Conservation (phyloP, 1,140 invertebrate genomes). For the Drosophila bocqueti region DNA sequence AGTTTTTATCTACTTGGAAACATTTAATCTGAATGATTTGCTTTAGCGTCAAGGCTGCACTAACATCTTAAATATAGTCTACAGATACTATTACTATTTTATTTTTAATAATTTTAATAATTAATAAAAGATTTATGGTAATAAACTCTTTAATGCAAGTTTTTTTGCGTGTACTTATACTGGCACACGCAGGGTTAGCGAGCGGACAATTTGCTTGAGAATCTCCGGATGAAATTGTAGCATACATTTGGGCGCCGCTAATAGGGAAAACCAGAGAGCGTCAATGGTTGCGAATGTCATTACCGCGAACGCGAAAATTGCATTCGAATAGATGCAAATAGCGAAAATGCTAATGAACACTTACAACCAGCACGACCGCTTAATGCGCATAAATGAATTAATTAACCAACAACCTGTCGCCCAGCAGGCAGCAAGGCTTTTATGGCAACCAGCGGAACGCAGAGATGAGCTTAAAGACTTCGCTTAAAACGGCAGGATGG, state of each 20-base stretch:
- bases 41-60: too few species aligned
- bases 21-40: too few species aligned
- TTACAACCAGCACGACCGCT: constrained; percentile 65
- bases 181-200: not conserved
- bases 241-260: constrained; percentile 47
- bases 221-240: constrained; percentile 53
- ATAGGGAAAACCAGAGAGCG: constrained; percentile 38
- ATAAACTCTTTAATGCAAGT: too few species aligned
- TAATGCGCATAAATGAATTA: constrained; percentile 61
- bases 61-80: too few species aligned
- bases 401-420: constrained; percentile 53
- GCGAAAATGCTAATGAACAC: constrained; percentile 71
- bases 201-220: constrained; percentile 33
- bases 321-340: constrained; percentile 72
- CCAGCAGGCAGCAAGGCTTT: not conserved
- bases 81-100: too few species aligned
- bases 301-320: constrained; percentile 56
- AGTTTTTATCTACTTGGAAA: too few species aligned
- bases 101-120: too few species aligned
- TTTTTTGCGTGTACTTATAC: constrained; percentile 1
- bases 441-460: constrained; percentile 8
- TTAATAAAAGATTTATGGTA: too few species aligned
- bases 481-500: constrained; percentile 5
- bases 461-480: constrained; percentile 29
- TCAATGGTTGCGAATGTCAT: constrained; percentile 42